Evolutionary conservation across 2,113 vertebrate genomes (phyloP).

Genomic region (Thamnaconus septentrionalis): DNA sequence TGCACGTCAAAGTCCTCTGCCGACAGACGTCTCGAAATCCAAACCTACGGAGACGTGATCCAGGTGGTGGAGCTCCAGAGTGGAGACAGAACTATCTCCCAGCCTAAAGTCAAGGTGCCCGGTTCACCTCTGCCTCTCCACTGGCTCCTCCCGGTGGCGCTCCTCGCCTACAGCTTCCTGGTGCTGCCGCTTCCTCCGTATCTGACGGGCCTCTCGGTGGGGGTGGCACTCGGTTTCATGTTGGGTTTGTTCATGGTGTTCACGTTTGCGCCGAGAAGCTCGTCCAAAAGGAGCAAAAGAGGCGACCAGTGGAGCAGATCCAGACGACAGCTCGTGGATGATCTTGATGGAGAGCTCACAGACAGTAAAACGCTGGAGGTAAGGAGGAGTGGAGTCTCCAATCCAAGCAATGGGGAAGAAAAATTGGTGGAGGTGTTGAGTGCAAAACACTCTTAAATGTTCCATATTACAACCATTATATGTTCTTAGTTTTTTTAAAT

Average conservation of each 20-base stretch:
- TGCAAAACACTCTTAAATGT: too few species aligned
- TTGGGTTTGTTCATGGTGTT: slow-evolving; percentile 79
- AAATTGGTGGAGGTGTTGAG: neutral
- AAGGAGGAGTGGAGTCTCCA: slow-evolving; percentile 15
- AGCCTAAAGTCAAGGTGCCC: slow-evolving; percentile 1
- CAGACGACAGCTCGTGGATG: slow-evolving; percentile 25
- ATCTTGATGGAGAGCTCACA: slow-evolving; percentile 19
- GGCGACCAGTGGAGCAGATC: neutral
- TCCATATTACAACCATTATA: too few species aligned
- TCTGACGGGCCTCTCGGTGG: slow-evolving; percentile 79
- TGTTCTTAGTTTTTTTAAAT: too few species aligned
- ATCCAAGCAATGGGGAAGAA: neutral
- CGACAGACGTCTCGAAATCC: slow-evolving; percentile 74
- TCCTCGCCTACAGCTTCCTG: slow-evolving; percentile 81
- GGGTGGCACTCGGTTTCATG: slow-evolving; percentile 79
- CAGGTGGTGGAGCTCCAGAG: slow-evolving; percentile 76
- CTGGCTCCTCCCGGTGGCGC: slow-evolving; percentile 72
- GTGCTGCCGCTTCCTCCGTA: slow-evolving; percentile 82
- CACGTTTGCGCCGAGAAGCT: slow-evolving; percentile 60
- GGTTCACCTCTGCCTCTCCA: slow-evolving; percentile 61
- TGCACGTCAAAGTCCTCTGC: slow-evolving; percentile 27
- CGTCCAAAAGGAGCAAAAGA: slow-evolving; percentile 2
- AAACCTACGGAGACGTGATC: slow-evolving; percentile 75
- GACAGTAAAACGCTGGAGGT: slow-evolving; percentile 74
- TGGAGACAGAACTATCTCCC: slow-evolving; percentile 5